phyloP scores from a whole-genome alignment of 2,113 vertebrate species.

The Micronycteris hirsuta region DNA sequence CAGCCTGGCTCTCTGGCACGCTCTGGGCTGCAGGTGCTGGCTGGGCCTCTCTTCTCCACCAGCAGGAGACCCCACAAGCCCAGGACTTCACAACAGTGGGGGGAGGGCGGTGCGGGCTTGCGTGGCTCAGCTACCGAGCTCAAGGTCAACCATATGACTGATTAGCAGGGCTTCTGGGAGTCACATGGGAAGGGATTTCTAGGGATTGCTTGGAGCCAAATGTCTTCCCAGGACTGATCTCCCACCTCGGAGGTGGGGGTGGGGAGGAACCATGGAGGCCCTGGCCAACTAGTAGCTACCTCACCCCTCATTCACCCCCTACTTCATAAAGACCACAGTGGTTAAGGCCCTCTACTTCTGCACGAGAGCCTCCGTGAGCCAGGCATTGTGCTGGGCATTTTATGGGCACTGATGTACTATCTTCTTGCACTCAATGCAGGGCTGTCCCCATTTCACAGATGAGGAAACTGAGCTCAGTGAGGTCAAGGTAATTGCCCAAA shows the following conservation, averaged over 20 bases:
- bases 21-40: neutral
- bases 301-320: rapidly evolving
- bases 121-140: neutral
- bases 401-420: rapidly evolving
- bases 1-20: neutral
- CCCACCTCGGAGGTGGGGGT: neutral
- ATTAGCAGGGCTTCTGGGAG: neutral
- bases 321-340: neutral
- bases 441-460: neutral
- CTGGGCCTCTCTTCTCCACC: neutral
- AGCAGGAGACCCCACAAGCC: neutral
- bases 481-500: neutral
- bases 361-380: neutral
- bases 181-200: neutral
- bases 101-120: neutral
- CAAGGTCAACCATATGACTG: neutral
- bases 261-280: neutral
- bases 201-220: neutral
- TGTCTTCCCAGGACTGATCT: neutral
- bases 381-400: neutral
- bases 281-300: too few species aligned
- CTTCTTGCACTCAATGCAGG: neutral
- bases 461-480: neutral
- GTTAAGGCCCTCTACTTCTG: neutral
- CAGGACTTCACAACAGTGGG: neutral